phyloP scores from a whole-genome alignment of 2,797 vertebrate species.

The Smutsia gigantea region DNA sequence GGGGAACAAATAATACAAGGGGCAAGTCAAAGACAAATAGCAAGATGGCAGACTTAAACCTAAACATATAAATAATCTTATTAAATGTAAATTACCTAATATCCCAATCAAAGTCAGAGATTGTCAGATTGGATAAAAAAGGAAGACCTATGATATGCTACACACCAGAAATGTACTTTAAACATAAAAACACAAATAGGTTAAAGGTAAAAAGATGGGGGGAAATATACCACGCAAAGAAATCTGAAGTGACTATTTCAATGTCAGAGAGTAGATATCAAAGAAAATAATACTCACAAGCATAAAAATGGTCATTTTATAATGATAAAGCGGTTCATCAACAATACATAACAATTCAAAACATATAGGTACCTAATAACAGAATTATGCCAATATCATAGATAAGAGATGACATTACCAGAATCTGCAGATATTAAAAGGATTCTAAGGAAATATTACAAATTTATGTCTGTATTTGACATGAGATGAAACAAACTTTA shows the following conservation, averaged over 20 bases:
- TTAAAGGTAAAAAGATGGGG: not conserved
- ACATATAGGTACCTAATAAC: not conserved
- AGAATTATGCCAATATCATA: not conserved
- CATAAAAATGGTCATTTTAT: not conserved
- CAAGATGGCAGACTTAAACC: not conserved
- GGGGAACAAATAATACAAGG: not conserved
- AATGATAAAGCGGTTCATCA: not conserved
- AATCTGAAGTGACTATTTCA: not conserved
- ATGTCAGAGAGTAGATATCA: not conserved
- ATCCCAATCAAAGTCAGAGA: not conserved
- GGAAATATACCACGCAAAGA: not conserved
- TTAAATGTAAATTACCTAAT: not conserved
- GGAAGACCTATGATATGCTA: not conserved
- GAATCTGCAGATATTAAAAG: not conserved
- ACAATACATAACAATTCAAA: not conserved
- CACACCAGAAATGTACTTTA: not conserved
- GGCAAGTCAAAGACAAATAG: not conserved
- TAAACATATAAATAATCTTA: not conserved
- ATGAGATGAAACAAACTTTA: slow-evolving; percentile 12
- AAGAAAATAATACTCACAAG: not conserved
- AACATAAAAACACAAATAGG: not conserved
- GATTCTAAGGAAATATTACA: not conserved
- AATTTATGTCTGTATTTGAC: not conserved
- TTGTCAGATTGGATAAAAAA: not conserved
- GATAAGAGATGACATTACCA: not conserved